Evolutionary conservation across 2,797 vertebrate genomes (phyloP), one percentile per base, ranked within the genome.

Genomic region (Danio jaintianensis): DNA sequence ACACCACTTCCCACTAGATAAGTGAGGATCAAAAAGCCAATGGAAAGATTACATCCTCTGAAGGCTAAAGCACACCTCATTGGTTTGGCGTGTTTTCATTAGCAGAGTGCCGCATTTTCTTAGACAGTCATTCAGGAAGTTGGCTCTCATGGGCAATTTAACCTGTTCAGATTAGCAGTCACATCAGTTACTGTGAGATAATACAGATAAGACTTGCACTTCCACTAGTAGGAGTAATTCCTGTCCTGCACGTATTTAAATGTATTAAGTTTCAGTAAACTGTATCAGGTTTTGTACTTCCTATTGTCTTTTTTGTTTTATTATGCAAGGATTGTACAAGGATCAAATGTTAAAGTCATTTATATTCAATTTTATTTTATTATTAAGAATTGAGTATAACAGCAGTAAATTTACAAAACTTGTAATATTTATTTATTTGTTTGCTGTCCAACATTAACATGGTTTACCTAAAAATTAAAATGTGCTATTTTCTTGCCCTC

Each of bases 171-270:
- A 50, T 70, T 42, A 75, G 67, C 29, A 36, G 10, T 55, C 15
- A 79, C 66, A 85, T 79, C 69, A 61, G 36, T 40, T 45, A 20
- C 29, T 22, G 16, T 40, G 12, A 61, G 72, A 82, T 71, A 48
- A 56, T n/a, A 38, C 47, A 16, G 70, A 79, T 75, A 48, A 64
- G 11, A 7, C 64, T 50, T 11, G 29, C 29, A 29, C 29, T 29
- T 29, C 15, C 7, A 71, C 75, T n/a, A 16, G 72, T 59, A 59
- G 20, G 45, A n/a, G 48, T 22, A 53, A 53, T 84, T 76, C 29
- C 42, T 20, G 36, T 40, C 74, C 4, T 71, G 15, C 5, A 4
- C 45, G 71, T 43, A 42, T 55, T 36, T 50, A 18, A 13, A 58
- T 7, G 16, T n/a, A 22, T 50, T 50, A 3, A 36, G 16, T 66